Evolutionary conservation across 2,113 vertebrate genomes (phyloP), one percentile per base, ranked within the genome.

Genomic region (Stegostoma tigrinum): DNA sequence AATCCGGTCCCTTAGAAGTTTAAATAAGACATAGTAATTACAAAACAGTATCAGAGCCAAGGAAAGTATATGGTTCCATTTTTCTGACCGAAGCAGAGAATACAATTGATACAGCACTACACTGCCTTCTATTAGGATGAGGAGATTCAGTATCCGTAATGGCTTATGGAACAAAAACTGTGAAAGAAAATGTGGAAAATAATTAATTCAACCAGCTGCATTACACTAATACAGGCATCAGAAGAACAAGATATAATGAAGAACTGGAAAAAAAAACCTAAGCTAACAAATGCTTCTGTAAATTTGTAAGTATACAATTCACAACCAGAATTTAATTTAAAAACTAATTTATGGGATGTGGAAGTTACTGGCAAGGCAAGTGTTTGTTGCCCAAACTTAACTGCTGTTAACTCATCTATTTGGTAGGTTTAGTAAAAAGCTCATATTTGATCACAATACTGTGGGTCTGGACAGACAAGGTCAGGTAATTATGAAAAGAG

Each of bases 1-100:
- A 95, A 99, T 98, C 96, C 99, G 98, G 97, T 99, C 99, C 97
- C 99, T 98, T 52, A 99, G 98, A 96, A 99, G 98, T 97, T 99
- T 99, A 97, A 99, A 99, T 97, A 99, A 98, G 97, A 99, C 99
- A 52, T 99, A 99, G 96, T 99, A 99, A 97, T 99, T 99, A 98
- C 99, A 99, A 98, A 99, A 99, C 68, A 99, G 99, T 96, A 99
- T 98, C 96, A 99, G 98, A 96, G 99, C 99, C 97, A 99, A 98
- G 96, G 99, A 99, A 90, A 99, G 98, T 0, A 99, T 99, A 97
- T 99, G 99, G 98, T 99, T 99, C 99, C 99, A 99, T 97, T 99
- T 99, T 97, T 99, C 99, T 0, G 99, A 99, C 96, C 99, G 98
- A 97, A 99, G 97, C 97, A 99, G 97, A 19, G 99, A 99, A 97